Conservation (phyloP, 2,888 invertebrate genomes). For the Tipula helvola region DNA sequence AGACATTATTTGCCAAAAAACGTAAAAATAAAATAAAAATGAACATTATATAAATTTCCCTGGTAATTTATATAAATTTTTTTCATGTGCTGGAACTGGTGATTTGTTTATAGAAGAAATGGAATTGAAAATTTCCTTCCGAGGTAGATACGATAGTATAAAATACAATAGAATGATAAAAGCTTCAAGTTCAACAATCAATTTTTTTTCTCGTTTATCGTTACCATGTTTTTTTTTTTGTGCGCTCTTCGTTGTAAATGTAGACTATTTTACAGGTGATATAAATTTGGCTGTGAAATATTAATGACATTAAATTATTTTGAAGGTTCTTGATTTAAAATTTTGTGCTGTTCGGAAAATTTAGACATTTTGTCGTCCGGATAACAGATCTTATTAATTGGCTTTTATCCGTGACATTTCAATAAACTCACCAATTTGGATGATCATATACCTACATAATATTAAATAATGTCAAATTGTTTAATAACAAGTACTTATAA, state of each 20-base stretch:
- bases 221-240: neutral
- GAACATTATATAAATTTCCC: neutral
- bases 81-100: neutral
- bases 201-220: neutral
- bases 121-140: slow-evolving; percentile 4
- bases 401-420: neutral
- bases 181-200: slow-evolving; percentile 4
- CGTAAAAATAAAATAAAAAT: neutral
- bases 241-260: neutral
- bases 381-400: neutral
- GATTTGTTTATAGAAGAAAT: neutral
- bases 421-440: neutral
- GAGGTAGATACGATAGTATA: neutral
- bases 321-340: neutral
- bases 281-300: neutral
- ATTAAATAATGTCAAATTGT: too few species aligned
- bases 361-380: neutral
- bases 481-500: too few species aligned
- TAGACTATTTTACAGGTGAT: neutral
- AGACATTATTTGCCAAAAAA: neutral
- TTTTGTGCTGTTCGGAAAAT: neutral
- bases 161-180: neutral
- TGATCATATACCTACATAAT: too few species aligned
- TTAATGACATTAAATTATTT: neutral
- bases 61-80: neutral